phyloP scores from a whole-genome alignment of 2,113 vertebrate species.

The Nesogale talazaci region DNA sequence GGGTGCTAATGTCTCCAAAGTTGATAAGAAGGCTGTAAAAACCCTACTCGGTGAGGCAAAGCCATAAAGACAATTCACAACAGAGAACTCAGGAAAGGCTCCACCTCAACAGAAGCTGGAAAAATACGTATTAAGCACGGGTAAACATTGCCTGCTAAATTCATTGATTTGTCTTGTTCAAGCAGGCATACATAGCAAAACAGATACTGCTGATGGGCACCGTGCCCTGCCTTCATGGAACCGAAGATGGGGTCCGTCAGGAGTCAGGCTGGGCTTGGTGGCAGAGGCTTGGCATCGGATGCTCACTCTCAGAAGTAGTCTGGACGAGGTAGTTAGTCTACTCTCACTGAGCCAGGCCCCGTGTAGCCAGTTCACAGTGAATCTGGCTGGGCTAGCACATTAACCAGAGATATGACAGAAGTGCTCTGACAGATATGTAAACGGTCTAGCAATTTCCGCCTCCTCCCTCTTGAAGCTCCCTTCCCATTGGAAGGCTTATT shows the following conservation, averaged over 20 bases:
- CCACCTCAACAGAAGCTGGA: not conserved
- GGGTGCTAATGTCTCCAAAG: not conserved
- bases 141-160: not conserved
- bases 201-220: not conserved
- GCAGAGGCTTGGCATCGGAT: too few species aligned
- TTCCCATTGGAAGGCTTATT: not conserved
- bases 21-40: constrained; percentile 14
- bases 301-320: not conserved
- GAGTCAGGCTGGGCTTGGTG: too few species aligned
- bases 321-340: not conserved
- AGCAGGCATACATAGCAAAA: not conserved
- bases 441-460: not conserved
- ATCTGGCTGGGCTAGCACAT: not conserved
- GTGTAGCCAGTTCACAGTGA: not conserved
- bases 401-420: not conserved
- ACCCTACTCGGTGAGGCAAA: not conserved
- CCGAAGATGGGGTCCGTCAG: not conserved
- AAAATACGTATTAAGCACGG: not conserved
- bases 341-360: rapidly evolving
- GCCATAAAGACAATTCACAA: not conserved
- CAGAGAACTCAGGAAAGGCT: not conserved
- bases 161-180: not conserved
- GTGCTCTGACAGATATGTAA: not conserved
- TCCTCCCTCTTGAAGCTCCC: not conserved
- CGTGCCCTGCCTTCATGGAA: not conserved